Percentiles rank a stretch among this genome's conserved stretches.
phyloP scores from a whole-genome alignment of 2,888 invertebrate species.

The Ecdyonurus torrentis region DNA sequence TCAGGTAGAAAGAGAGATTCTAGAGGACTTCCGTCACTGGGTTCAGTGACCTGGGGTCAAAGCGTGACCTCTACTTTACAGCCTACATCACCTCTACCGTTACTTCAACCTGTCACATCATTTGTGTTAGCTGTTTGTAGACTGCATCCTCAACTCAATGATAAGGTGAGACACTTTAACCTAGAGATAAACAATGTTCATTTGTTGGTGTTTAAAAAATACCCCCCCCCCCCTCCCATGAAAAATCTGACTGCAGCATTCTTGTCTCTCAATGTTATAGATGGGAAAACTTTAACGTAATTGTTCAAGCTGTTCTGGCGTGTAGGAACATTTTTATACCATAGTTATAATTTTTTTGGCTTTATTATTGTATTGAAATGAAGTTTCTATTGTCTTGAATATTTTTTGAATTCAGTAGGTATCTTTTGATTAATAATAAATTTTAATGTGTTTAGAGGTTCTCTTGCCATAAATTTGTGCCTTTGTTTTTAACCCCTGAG shows the following conservation, averaged over 20 bases:
- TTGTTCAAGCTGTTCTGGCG: too few species aligned
- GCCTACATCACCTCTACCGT: slow-evolving; percentile 15
- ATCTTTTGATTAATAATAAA: too few species aligned
- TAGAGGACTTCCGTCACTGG: slow-evolving; percentile 16
- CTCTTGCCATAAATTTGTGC: too few species aligned
- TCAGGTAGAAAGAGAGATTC: slow-evolving; percentile 15
- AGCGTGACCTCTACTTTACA: slow-evolving; percentile 15
- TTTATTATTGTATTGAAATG: too few species aligned
- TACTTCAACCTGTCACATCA: slow-evolving; percentile 14
- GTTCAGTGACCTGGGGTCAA: slow-evolving; percentile 15
- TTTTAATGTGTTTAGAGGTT: too few species aligned
- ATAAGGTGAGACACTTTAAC: not conserved
- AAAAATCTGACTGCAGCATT: not conserved
- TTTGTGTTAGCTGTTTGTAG: slow-evolving; percentile 6
- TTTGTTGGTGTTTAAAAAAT: not conserved
- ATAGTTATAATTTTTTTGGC: too few species aligned
- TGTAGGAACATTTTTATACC: too few species aligned
- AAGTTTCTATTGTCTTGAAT: too few species aligned
- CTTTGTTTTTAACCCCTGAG: too few species aligned
- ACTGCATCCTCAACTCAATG: not conserved
- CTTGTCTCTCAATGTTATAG: not conserved
- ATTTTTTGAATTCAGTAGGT: too few species aligned
- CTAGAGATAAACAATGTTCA: too few species aligned
- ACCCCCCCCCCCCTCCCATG: not conserved
- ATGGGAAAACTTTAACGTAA: too few species aligned